Evolutionary conservation across 2,797 vertebrate species (phyloP).

Genomic region (Sternarchorhynchus goeldii): DNA sequence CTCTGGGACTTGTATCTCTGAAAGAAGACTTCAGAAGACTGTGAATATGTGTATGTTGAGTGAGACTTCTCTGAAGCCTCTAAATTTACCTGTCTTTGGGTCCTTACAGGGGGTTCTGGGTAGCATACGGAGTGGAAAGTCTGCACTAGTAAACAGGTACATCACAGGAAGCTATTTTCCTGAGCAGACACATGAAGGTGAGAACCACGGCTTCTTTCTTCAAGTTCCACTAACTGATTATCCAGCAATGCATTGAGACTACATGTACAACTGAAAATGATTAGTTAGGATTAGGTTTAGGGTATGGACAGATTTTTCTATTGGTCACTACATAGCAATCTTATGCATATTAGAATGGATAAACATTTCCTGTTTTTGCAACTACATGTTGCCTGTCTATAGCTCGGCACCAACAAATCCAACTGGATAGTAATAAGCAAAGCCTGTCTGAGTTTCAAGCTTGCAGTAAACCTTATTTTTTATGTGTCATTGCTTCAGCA

Average conservation of each 20-base stretch:
- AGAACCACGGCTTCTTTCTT: conserved; percentile 43
- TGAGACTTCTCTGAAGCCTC: not conserved
- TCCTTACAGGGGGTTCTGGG: conserved; percentile 86
- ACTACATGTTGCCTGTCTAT: too few species aligned
- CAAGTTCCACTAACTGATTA: not conserved
- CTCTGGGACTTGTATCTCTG: not conserved
- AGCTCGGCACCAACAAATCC: too few species aligned
- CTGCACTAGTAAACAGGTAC: conserved; percentile 91
- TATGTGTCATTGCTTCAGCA: too few species aligned
- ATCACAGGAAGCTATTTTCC: conserved; percentile 90
- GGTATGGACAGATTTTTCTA: not conserved
- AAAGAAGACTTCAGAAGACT: not conserved
- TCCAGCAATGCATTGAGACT: not conserved
- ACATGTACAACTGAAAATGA: not conserved
- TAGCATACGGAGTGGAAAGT: conserved; percentile 87
- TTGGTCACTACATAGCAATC: not conserved
- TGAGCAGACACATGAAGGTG: conserved; percentile 87
- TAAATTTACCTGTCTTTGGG: not conserved
- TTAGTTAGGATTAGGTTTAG: not conserved
- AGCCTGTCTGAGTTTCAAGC: too few species aligned
- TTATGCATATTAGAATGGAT: too few species aligned
- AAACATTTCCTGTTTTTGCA: too few species aligned
- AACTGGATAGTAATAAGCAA: too few species aligned
- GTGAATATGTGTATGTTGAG: not conserved
- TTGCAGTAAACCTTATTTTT: too few species aligned